phyloP scores from a whole-genome alignment of 2,113 vertebrate species.

The Forbesichthys agassizii region DNA sequence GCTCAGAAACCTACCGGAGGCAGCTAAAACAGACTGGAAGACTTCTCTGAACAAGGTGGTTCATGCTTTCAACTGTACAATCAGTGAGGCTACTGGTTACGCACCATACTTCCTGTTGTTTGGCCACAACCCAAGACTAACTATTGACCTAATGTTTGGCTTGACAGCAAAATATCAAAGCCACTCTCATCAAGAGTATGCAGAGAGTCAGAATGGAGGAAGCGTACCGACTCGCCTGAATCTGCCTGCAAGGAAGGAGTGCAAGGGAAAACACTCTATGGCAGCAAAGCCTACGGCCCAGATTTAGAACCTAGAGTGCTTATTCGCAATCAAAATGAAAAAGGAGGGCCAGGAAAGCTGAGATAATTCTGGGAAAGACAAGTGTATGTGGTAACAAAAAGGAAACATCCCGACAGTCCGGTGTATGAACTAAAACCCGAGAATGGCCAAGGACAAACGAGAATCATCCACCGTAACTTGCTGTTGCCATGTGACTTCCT shows the following conservation, averaged over 20 bases:
- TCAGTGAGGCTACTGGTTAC: conserved; percentile 7
- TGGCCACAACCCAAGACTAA: neutral
- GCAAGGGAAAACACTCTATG: conserved; percentile 6
- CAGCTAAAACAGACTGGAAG: conserved; percentile 16
- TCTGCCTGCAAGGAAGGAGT: neutral
- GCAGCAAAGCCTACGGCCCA: conserved; percentile 1
- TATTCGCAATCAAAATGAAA: neutral
- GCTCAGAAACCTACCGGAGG: conserved; percentile 14
- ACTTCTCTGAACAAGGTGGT: conserved; percentile 15
- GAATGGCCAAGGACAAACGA: no score
- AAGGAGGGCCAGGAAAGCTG: conserved; percentile 30
- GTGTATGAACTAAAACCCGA: no score
- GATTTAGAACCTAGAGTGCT: conserved; percentile 4
- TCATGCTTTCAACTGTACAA: conserved; percentile 18
- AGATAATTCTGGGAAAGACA: conserved; percentile 5
- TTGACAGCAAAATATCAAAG: no score
- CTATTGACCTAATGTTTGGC: no score
- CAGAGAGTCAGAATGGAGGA: no score
- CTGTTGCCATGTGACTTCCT: no score
- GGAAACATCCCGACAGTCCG: no score
- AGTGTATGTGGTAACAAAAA: no score
- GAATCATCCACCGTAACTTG: no score
- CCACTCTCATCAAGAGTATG: no score
- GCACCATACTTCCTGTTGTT: conserved; percentile 11
- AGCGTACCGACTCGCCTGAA: no score